A percentile compares a stretch with the other conserved stretches of the same genome.
These are phyloP conservation scores for Heliconius sara DNA, from an alignment of 2,888 invertebrate genomes.

Conservation along the genomic window DNA sequence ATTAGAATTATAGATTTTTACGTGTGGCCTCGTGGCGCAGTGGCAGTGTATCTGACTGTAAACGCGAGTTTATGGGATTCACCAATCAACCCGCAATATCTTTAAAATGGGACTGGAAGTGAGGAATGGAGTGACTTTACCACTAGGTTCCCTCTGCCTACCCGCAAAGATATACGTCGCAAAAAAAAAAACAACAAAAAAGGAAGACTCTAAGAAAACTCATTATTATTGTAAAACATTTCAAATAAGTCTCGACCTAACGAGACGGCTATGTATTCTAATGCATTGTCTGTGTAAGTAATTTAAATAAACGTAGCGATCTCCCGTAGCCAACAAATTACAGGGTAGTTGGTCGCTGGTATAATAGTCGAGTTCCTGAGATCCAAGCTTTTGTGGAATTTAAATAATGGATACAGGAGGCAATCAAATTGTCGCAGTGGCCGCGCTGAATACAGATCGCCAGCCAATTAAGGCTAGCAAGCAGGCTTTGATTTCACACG, in stretches of 20 bases:
- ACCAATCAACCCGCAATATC: background rate
- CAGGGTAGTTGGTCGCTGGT: slow-evolving; percentile 39
- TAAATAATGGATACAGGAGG: slow-evolving; percentile 51
- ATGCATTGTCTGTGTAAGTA: slow-evolving; percentile 19
- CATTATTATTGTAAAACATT: background rate
- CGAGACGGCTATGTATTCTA: slow-evolving; percentile 23
- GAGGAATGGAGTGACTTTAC: background rate
- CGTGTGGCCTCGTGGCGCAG: no score
- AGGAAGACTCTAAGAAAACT: no score
- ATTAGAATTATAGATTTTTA: no score
- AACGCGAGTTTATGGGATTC: background rate
- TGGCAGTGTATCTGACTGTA: no score
- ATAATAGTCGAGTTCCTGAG: slow-evolving; percentile 34
- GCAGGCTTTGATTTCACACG: slow-evolving; percentile 28
- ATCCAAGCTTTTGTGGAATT: slow-evolving; percentile 40
- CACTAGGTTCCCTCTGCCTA: background rate
- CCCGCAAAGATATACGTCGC: no score
- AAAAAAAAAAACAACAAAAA: no score
- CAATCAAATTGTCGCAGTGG: slow-evolving; percentile 47
- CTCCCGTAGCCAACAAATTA: slow-evolving; percentile 39
- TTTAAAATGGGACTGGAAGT: background rate
- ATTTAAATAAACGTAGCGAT: slow-evolving; percentile 41
- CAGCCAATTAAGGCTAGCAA: slow-evolving; percentile 37
- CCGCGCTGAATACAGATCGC: slow-evolving; percentile 32
- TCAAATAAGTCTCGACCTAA: slow-evolving; percentile 6